Percentiles rank a stretch among this genome's conserved stretches.
Evolutionary conservation across 2,113 vertebrate species (phyloP).

Genomic region (Oryzias javanicus): DNA sequence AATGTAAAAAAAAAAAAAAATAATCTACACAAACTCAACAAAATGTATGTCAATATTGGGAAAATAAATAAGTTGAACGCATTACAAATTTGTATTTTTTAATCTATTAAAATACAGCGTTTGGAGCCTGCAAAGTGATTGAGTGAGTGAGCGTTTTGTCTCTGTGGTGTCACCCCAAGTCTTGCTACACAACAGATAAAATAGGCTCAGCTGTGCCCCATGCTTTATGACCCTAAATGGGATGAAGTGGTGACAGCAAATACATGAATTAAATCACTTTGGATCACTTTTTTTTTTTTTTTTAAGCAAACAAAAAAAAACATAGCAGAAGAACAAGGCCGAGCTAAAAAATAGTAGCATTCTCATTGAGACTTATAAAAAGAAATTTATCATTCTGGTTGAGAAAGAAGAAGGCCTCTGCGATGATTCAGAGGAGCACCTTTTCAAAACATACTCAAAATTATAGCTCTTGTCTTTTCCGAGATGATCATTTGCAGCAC

Average conservation of each 20-base stretch:
- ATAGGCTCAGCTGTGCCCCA: neutral
- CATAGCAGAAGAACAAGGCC: constrained; percentile 12
- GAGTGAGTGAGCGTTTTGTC: neutral
- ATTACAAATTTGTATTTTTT: no score
- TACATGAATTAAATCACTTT: neutral
- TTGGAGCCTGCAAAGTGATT: no score
- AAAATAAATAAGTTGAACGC: no score
- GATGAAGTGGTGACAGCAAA: neutral
- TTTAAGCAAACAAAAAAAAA: constrained; percentile 8
- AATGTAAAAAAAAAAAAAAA: no score
- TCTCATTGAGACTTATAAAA: constrained; percentile 43
- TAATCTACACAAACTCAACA: no score
- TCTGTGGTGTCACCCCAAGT: neutral
- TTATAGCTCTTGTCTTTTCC: constrained; percentile 61
- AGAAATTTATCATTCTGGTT: constrained; percentile 41
- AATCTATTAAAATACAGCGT: no score
- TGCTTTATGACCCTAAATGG: neutral
- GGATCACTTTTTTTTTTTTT: neutral
- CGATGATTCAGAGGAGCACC: constrained; percentile 50
- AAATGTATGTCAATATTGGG: no score
- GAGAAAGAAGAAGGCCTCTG: constrained; percentile 38
- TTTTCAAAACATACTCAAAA: constrained; percentile 69
- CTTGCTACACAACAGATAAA: neutral
- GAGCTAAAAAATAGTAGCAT: constrained; percentile 39
- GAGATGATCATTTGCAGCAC: constrained; percentile 72